phyloP scores from a whole-genome alignment of 2,113 vertebrate genomes.

The Epinephelus fuscoguttatus region DNA sequence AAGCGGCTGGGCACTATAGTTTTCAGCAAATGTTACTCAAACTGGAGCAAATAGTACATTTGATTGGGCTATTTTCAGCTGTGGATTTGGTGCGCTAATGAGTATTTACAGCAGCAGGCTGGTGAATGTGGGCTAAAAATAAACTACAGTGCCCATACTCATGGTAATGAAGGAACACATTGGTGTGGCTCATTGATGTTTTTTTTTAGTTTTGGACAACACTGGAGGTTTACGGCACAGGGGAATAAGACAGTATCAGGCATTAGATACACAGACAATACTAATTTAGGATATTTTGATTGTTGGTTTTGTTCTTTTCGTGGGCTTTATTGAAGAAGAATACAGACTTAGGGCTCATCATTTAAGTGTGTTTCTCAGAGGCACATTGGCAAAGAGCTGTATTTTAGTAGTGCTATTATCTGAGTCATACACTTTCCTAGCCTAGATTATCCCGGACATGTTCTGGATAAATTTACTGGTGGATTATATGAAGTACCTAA shows the following conservation, averaged over 20 bases:
- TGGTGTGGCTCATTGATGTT: background rate
- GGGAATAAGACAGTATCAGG: background rate
- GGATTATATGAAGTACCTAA: background rate
- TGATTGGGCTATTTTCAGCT: background rate
- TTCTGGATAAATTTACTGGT: background rate
- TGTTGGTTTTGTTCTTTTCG: background rate
- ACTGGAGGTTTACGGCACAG: background rate
- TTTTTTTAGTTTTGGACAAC: background rate
- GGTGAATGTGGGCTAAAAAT: background rate
- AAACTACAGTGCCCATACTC: background rate
- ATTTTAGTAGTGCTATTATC: background rate
- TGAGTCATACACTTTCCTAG: background rate
- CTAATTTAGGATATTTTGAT: background rate
- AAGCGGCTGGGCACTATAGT: background rate
- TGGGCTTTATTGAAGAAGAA: background rate
- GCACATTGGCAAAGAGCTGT: background rate
- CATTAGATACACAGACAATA: background rate
- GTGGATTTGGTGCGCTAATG: background rate
- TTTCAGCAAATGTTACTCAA: background rate
- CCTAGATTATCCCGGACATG: background rate
- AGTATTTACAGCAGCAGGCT: background rate
- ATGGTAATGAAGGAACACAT: background rate
- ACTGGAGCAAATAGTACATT: background rate
- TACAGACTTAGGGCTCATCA: background rate
- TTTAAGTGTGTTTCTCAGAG: background rate